Conservation (phyloP, 2,888 invertebrate genomes). For the Globia sparganii region DNA sequence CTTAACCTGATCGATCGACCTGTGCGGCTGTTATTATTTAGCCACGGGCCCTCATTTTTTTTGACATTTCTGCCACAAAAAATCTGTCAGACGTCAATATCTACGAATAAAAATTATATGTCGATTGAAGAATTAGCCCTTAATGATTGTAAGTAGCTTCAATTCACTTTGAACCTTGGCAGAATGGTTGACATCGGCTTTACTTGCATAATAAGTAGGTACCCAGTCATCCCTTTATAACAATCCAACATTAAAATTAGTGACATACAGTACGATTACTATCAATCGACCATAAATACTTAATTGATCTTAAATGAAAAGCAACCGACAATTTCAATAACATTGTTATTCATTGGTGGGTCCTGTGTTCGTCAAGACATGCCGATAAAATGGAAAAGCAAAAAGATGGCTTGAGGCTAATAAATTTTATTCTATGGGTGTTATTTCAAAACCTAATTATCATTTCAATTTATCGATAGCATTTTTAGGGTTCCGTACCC, state of each 20-base stretch:
- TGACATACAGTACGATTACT: constrained; percentile 1
- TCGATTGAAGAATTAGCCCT: too few relatives aligned
- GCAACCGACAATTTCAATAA: constrained; percentile 45
- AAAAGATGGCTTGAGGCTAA: constrained; percentile 30
- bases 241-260: constrained; percentile 17
- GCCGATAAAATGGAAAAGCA: constrained; percentile 22
- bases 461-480: constrained; percentile 54
- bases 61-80: too few relatives aligned
- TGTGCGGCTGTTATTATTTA: too few relatives aligned
- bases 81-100: too few relatives aligned
- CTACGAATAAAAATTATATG: too few relatives aligned
- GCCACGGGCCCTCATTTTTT: too few relatives aligned
- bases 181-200: too few relatives aligned
- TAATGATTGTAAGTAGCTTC: too few relatives aligned
- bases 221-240: constrained; percentile 3
- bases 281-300: constrained; percentile 29
- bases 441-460: constrained; percentile 59
- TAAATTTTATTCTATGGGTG: constrained; percentile 39
- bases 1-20: too few relatives aligned
- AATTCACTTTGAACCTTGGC: too few relatives aligned
- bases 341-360: constrained; percentile 24
- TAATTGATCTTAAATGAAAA: constrained; percentile 50
- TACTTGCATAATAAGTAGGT: too few relatives aligned
- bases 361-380: constrained; percentile 21
- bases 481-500: constrained; percentile 15